Conservation (phyloP, 2,113 vertebrate genomes). For the Polypterus bichir region DNA sequence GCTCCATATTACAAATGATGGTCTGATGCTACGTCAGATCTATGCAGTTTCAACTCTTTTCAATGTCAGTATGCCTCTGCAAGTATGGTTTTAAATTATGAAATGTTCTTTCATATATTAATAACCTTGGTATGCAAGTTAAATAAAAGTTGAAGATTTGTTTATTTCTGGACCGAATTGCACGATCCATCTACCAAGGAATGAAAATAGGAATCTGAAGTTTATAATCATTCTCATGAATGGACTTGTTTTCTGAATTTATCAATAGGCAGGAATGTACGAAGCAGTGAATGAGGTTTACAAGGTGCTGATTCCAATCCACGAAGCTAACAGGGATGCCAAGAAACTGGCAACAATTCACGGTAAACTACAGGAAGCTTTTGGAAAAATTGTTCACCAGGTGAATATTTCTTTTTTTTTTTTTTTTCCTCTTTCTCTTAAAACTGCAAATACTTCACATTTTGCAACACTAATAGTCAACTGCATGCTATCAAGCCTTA, state of each 20-base stretch:
- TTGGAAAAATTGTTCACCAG: conserved; percentile 98
- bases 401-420: conserved; percentile 49
- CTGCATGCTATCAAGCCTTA: no score
- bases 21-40: no score
- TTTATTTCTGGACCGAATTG: conserved; percentile 9
- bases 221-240: no score
- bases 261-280: conserved; percentile 83
- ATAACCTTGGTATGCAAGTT: conserved; percentile 3
- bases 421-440: neutral
- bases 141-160: neutral
- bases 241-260: conserved; percentile 22
- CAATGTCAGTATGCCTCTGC: no score
- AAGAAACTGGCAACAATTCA: conserved; percentile 95
- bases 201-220: no score
- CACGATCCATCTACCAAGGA: conserved; percentile 17
- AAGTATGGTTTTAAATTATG: no score
- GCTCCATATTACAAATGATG: no score
- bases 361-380: conserved; percentile 98
- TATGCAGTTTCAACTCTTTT: no score
- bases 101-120: conserved; percentile 4
- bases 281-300: conserved; percentile 97
- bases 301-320: conserved; percentile 95
- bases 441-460: no score
- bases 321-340: conserved; percentile 94
- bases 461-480: no score